Evolutionary conservation across 2,888 invertebrate species (phyloP), one percentile per base, ranked within the genome.

Genomic region (Atrina japonica): DNA sequence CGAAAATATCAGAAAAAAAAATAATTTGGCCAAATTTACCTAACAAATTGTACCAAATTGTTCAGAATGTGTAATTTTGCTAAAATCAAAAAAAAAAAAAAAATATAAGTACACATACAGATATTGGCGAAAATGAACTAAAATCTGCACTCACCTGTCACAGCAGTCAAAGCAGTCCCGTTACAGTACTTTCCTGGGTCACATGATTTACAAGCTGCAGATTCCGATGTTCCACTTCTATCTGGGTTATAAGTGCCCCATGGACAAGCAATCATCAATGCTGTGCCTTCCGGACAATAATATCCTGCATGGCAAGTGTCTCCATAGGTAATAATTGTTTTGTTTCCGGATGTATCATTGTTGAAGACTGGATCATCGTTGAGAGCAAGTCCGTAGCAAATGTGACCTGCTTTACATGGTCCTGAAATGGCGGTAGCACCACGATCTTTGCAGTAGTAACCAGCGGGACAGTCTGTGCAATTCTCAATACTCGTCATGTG

Each of bases 161-260:
- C 74, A 18, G 73, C 80, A 0, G 80, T 88, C 27, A 88, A 82
- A 5, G 78, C 84, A 1, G 87, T 86, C 2, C 77, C 81, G 52
- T 84, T 86, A 73, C 89, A 89, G 74, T 88, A 88, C 60, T 83
- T 80, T 1, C 89, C 89, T 11, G 89, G 85, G 47, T 88, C 87
- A 81, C 89, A 89, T 0, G 80, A 74, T 41, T 70, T 67, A 76
- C 89, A 89, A 18, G 77, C 70, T n/a, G 74, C 70, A 7, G 53
- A 45, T 30, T 82, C 81, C 0, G 84, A 73, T 18, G 64, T 68
- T 0, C 85, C 86, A 21, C 85, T 80, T 9, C 76, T 72, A 40
- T 81, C 77, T 6, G 84, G 82, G 30, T 86, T 83, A 65, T 88
- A 89, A 3, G 88, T 89, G 2, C 89, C 89, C 45, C 76, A 55